A percentile compares a stretch with the other conserved stretches of the same genome.
phyloP scores from a whole-genome alignment of 2,113 vertebrate species.

The Neogale vison region DNA sequence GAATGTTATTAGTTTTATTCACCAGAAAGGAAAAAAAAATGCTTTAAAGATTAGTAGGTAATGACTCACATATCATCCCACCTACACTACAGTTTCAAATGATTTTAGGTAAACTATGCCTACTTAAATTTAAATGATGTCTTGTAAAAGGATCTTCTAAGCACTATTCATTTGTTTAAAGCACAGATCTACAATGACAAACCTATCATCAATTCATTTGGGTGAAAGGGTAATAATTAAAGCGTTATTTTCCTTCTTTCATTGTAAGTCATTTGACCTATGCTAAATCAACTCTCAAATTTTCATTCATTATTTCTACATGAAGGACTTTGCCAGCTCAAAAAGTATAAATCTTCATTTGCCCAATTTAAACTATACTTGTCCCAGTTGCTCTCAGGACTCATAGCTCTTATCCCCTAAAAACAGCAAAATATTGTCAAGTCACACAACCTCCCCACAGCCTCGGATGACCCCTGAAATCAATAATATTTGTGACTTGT shows the following conservation, averaged over 20 bases:
- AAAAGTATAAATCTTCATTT: conserved; percentile 85
- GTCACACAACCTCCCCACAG: conserved; percentile 69
- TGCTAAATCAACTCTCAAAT: conserved; percentile 84
- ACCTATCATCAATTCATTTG: conserved; percentile 83
- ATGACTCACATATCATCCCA: conserved; percentile 67
- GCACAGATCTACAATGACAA: conserved; percentile 78
- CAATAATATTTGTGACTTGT: conserved; percentile 84
- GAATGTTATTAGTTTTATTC: conserved; percentile 67
- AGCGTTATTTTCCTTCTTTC: conserved; percentile 76
- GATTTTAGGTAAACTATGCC: conserved; percentile 77
- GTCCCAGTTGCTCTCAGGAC: conserved; percentile 72
- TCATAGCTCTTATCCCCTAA: conserved; percentile 82
- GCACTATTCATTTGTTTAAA: conserved; percentile 78
- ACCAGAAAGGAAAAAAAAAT: conserved; percentile 58
- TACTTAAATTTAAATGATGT: conserved; percentile 74
- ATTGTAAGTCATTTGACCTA: conserved; percentile 84
- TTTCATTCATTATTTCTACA: conserved; percentile 87
- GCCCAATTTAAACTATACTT: conserved; percentile 84
- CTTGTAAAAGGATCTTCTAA: conserved; percentile 74
- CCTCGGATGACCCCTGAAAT: conserved; percentile 80
- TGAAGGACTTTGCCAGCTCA: conserved; percentile 83
- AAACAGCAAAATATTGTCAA: conserved; percentile 80
- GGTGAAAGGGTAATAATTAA: conserved; percentile 87
- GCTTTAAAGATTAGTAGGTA: conserved; percentile 70
- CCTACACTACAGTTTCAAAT: conserved; percentile 71